Evolutionary conservation across 1,140 invertebrate genomes (phyloP), one percentile per base, ranked within the genome.

Genomic region (Diplogasteroides magnus): DNA sequence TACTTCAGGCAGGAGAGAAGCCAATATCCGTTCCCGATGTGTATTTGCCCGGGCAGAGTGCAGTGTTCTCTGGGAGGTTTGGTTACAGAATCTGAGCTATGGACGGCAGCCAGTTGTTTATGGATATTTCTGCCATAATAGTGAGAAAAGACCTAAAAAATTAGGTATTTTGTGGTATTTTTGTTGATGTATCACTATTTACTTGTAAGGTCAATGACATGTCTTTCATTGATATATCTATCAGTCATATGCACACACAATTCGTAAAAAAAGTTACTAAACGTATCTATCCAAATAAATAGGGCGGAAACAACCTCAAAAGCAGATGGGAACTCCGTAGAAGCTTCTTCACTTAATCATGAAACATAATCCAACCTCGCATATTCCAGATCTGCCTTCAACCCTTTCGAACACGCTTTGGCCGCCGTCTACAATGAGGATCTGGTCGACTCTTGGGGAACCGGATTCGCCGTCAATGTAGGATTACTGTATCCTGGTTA

Each of bases 381-480:
- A 27, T 57, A 0, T 60, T 64, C 57, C 15, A 72, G 71, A 64
- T 71, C 73, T 13, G 66, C 74, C 0, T 76, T 76, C 69, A 76
- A 76, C 32, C 74, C 74, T 1, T 76, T 76, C 62, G 74, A 72
- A 1, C 71, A 76, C 25, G 68, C 74, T 57, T 72, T 76, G n/a
- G 58, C 64, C 23, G 74, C 74, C n/a, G 72, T 76, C 2, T 76
- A 71, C 59, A 69, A 74, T 31, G 74, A 76, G 64, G 74, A 76
- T 76, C 68, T 76, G 28, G 66, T 67, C 31, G 74, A 76, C 68
- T 76, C 73, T 29, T 76, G 74, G 74, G 72, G 72, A 23, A 63
- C 74, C 23, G 74, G 74, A 26, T 76, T 71, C 59, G 74, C 71
- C 31, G 74, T 76, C 56, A 75, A 75, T 61, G 74, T 75, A 11